Evolutionary conservation across 2,113 vertebrate species (phyloP), one percentile per base, ranked within the genome.

Genomic region (Erpornis zantholeuca): DNA sequence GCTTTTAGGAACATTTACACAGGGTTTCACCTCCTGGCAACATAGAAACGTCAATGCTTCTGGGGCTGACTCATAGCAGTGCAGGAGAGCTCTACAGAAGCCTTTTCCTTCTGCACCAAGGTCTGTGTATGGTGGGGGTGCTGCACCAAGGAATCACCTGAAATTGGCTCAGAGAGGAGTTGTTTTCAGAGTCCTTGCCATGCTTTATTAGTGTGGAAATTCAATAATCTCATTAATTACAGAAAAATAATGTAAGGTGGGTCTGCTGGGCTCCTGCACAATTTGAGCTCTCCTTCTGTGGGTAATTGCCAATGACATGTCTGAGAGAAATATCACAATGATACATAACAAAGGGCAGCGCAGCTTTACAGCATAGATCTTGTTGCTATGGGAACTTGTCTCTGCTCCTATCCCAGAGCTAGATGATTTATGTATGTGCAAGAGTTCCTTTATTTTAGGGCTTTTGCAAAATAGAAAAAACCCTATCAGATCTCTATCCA

Each of bases 151-250:
- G 82, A 92, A 89, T 93, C 92, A 82, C 93, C 95, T 73, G 38
- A 83, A 93, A 92, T 73, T 81, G 92, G 57, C 89, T 95, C 33
- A 7, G 73, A 97, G 91, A 94, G 82, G 60, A 94, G 90, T 38
- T 97, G 96, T 96, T 97, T 97, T 96, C 96, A 95, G 93, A 97
- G 95, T 96, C 86, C 77, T 95, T 93, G 93, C 92, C 89, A 90
- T 9, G 82, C 92, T 97, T 97, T 97, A 96, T 97, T 97, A 95
- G 92, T 13, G 71, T 96, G 92, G 97, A 97, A 97, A 97, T 97
- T 95, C 97, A 97, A 97, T 97, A 97, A 97, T 97, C 97, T 96
- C 96, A 97, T 97, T 97, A 97, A 97, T 97, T 97, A 97, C 97
- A 94, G 95, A 96, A 97, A 83, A 96, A 97, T 97, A 97, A 97